Base-by-base conservation (phyloP, 2,888 invertebrate species). In the Cremastinae sp. region DNA sequence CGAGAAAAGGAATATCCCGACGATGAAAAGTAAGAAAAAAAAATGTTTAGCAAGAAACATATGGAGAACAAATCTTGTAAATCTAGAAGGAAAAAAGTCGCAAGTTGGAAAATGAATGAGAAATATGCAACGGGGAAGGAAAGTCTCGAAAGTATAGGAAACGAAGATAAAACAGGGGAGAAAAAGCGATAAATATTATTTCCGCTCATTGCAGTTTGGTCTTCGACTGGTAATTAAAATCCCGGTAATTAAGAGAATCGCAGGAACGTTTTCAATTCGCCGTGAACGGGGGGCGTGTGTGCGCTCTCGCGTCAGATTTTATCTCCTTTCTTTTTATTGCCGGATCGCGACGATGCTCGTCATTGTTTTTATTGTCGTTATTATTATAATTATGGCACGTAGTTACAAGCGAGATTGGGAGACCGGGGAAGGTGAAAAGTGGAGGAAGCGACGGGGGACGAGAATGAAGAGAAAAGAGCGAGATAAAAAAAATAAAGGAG, bases 241-340 rank as follows among this genome's bases (percentile, higher is more conserved):
- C 28, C 28, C 2, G 28, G 28, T 28, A 28, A 28, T 28, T 28
- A 28, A 28, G 28, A 28, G 28, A 28, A 28, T 28, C 28, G 28
- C 5, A 28, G 28, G 5, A 28, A 28, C 28, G 28, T 28, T 28
- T 28, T 28, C 28, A 28, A 28, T 28, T 28, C 28, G 5, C 28
- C 28, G 28, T 28, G 28, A 28, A 28, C 28, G 28, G 28, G 28
- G 2, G 28, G 28, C 5, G 28, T 5, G 5, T 28, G 28, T 28
- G 2, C 28, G 28, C 28, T 70, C 66, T 49, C 70, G 61, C 65
- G 61, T 22, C 36, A 34, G 59, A 18, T 56, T 75, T 59, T 71
- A 66, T 54, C 20, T 36, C 8, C 59, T 41, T 36, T 16, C 18
- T 61, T n/a, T 16, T 34, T 10, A 28, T 61, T 34, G 16, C 47